phyloP scores from a whole-genome alignment of 2,113 vertebrate species.

The Catagonus wagneri region DNA sequence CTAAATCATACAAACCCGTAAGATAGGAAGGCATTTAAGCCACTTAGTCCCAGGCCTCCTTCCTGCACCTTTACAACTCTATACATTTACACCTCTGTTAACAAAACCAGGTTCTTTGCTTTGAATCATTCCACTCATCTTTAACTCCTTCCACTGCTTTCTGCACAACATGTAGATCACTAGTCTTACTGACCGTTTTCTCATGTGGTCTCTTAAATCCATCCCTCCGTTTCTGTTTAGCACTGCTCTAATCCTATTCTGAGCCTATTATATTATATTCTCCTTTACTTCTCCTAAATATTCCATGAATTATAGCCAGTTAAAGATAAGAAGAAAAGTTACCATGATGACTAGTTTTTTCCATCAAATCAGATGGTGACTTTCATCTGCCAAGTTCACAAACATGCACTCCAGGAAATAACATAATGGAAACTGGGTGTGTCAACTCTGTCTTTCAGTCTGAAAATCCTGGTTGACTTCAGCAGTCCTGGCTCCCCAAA shows the following conservation, averaged over 20 bases:
- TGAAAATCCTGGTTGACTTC: conserved; percentile 2
- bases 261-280: not conserved
- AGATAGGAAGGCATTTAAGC: not conserved
- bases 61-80: not conserved
- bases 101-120: not conserved
- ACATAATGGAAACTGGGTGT: not conserved
- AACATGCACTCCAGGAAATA: not conserved
- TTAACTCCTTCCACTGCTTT: not conserved
- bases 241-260: not conserved
- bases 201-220: not conserved
- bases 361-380: not conserved
- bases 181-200: not conserved
- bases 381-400: not conserved
- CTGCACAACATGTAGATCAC: not conserved
- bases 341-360: not conserved
- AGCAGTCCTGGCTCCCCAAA: not conserved
- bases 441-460: not conserved
- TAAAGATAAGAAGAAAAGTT: conserved; percentile 5
- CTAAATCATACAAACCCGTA: not conserved
- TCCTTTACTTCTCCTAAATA: not conserved
- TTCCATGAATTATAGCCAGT: not conserved
- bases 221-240: not conserved
- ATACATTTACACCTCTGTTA: not conserved
- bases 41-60: not conserved
- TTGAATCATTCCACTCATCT: not conserved